phyloP scores from a whole-genome alignment of 2,113 vertebrate species.

The Antechinus stuartii region DNA sequence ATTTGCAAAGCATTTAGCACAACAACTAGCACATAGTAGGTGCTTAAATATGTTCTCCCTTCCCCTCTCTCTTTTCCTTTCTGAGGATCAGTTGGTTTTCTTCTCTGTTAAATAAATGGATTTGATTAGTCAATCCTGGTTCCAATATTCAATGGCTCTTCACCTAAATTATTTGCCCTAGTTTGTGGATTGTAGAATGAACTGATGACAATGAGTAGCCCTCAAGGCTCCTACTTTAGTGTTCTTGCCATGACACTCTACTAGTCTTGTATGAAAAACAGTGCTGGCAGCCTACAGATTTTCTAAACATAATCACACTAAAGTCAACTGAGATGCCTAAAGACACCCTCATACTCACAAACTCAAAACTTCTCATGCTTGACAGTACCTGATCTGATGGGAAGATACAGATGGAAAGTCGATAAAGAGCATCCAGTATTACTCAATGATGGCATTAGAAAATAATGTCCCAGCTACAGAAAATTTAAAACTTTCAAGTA shows the following conservation, averaged over 20 bases:
- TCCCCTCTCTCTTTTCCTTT: neutral
- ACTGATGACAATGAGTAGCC: neutral
- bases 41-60: neutral
- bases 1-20: neutral
- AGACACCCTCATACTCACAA: constrained; percentile 21
- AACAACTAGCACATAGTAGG: neutral
- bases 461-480: constrained; percentile 15
- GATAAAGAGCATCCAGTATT: constrained; percentile 42
- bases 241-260: neutral
- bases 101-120: neutral
- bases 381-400: constrained; percentile 40
- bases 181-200: neutral
- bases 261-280: constrained; percentile 23
- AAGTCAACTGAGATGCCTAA: constrained; percentile 45
- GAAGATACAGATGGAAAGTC: constrained; percentile 60
- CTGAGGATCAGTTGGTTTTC: neutral
- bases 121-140: neutral
- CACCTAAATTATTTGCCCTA: neutral
- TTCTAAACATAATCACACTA: constrained; percentile 2
- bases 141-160: neutral
- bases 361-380: constrained; percentile 7
- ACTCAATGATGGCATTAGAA: neutral
- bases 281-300: neutral
- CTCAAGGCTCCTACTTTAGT: neutral
- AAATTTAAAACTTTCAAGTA: constrained; percentile 27